Base-by-base conservation (phyloP, 2,113 vertebrate genomes). In the Vulpes vulpes region DNA sequence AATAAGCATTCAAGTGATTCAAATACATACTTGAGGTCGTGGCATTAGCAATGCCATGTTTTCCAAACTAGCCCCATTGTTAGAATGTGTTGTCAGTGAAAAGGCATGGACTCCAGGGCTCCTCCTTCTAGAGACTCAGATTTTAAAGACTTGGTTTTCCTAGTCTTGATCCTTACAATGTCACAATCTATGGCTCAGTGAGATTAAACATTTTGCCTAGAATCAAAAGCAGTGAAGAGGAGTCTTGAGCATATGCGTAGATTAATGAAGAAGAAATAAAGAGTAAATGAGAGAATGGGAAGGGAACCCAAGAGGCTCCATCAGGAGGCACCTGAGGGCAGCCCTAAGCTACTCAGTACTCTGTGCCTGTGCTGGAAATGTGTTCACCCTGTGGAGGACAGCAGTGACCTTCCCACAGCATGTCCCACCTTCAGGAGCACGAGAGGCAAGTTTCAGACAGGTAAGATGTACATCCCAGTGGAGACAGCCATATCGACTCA, bases 331-430 rank as follows among this genome's bases (percentile, higher is more conserved):
- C 55, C 60, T 16, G 22, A 32, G 55, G 51, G 73, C 69, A 51
- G 4, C 20, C 53, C 3, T 43, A 6, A 12, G 15, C 2, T 22
- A 4, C 25, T 23, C 27, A 0, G 17, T 20, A 8, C 0, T 0
- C 59, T 16, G n/a, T 17, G 30, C 15, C 38, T 32, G 38, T 64
- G 8, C 4, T 35, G 35, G 60, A 38, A 78, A 49, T 32, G 35
- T 35, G 20, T 16, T 53, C 7, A 17, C 35, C 11, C 1, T 11
- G 2, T 0, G 10, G 27, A 22, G 43, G 1, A 7, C 10, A 9
- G 6, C 16, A 12, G 17, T 1, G 12, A 17, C 32, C 12, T 59
- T 35, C 27, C 16, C 3, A 3, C 0, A 0, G 1, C 1, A 0
- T 23, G 8, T 35, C 74, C n/a, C 5, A 22, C 10, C 11, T 81